Percentiles rank a stretch among this genome's conserved stretches.
These are phyloP conservation scores for Phymorhynchus buccinoides DNA, from an alignment of 1,140 invertebrate species.

Conservation along the genomic window DNA sequence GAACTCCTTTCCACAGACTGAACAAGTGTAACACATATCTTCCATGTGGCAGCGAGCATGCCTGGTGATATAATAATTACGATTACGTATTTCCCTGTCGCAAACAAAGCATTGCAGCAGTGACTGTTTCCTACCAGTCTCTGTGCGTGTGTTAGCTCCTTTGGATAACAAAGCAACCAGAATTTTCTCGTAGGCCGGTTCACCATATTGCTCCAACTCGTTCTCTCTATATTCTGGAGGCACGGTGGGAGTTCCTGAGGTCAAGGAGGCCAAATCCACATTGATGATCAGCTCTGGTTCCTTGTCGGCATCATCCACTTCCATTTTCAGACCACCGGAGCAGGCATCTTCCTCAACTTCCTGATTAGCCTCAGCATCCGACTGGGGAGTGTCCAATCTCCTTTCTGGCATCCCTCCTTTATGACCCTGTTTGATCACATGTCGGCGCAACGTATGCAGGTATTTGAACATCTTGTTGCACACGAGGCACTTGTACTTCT, in stretches of 20 bases:
- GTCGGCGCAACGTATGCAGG: conserved; percentile 10
- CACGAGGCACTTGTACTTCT: conserved; percentile 8
- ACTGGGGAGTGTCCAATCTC: neutral
- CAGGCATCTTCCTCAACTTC: neutral
- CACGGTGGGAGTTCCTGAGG: neutral
- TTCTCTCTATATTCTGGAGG: neutral
- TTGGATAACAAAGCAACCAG: neutral
- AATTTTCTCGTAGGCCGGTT: conserved; percentile 35
- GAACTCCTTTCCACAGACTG: conserved; percentile 25
- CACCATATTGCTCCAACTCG: neutral
- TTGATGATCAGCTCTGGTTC: conserved; percentile 1
- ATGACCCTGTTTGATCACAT: conserved; percentile 25
- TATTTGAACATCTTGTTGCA: conserved; percentile 39
- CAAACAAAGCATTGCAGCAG: conserved; percentile 37
- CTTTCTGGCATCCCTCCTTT: neutral
- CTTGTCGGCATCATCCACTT: neutral
- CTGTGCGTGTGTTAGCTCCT: conserved; percentile 11
- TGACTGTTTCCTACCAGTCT: conserved; percentile 23
- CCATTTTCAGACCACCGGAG: neutral
- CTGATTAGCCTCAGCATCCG: neutral
- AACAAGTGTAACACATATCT: conserved; percentile 30
- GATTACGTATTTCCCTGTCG: conserved; percentile 33
- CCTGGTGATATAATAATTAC: conserved; percentile 33
- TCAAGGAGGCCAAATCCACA: neutral
- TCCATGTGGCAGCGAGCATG: conserved; percentile 34